These are phyloP conservation scores for Drosophila sp. DNA, from an alignment of 1,140 invertebrate species.

Conservation along the genomic window DNA sequence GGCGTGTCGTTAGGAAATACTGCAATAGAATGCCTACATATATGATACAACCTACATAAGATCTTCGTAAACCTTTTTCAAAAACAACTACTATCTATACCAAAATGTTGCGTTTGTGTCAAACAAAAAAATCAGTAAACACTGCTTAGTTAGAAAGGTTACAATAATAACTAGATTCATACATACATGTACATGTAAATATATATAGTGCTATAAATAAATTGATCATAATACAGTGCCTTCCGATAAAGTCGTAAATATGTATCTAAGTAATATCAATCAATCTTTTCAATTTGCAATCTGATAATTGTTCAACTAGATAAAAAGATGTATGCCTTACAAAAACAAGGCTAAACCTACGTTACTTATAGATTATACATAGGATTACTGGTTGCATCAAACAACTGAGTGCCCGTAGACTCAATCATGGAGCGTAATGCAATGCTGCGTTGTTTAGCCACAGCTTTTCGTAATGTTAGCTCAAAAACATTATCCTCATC, in stretches of 20 bases:
- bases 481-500: conserved; percentile 83
- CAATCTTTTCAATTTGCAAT: conserved; percentile 70
- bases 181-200: conserved; percentile 37
- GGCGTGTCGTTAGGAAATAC: conserved; percentile 56
- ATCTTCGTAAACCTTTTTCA: conserved; percentile 50
- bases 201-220: conserved; percentile 46
- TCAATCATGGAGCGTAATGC: conserved; percentile 81
- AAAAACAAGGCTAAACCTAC: background rate
- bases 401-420: conserved; percentile 81
- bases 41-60: conserved; percentile 33
- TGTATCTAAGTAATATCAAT: conserved; percentile 62
- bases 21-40: conserved; percentile 49
- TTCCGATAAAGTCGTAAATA: conserved; percentile 10
- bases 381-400: conserved; percentile 81
- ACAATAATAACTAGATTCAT: conserved; percentile 43
- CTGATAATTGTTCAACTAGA: conserved; percentile 59
- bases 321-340: conserved; percentile 42
- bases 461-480: conserved; percentile 75
- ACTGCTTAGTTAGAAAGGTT: conserved; percentile 22
- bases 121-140: conserved; percentile 63
- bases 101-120: conserved; percentile 68
- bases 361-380: conserved; percentile 77
- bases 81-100: conserved; percentile 20
- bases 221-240: conserved; percentile 33
- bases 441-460: conserved; percentile 81